Evolutionary conservation across 2,888 invertebrate species (phyloP), one percentile per base, ranked within the genome.

Genomic region (Agrochola circellaris): DNA sequence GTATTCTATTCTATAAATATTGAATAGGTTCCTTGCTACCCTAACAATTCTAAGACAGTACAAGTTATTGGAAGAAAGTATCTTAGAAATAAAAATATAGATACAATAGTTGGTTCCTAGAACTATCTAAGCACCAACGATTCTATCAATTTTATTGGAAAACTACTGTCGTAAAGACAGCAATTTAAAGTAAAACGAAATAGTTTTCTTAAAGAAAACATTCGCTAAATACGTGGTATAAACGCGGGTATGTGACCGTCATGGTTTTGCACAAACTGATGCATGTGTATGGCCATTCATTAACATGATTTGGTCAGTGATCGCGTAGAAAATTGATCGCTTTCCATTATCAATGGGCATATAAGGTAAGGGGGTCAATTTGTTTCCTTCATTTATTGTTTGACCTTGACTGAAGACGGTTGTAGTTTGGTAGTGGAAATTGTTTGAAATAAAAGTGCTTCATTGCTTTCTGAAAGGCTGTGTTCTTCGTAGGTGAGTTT

Each of bases 221-320:
- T 80, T 66, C 54, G 42, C 84, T 83, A 81, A 79, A 81, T 51
- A 69, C 70, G 72, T 86, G 64, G 66, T 70, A 61, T 76, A 56
- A 60, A 69, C 66, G 42, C 74, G 74, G 81, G 81, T 60, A n/a
- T 84, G 75, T 81, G 81, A 62, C 75, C 90, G 94, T 94, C 91
- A 94, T 89, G 94, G 92, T 79, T 79, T 73, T 89, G 91, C 88
- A 86, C 91, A 88, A 90, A 90, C 90, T 89, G 88, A 90, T 88
- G 79, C 82, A 79, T 85, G 73, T 62, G 67, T 90, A 88, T 67
- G 73, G 74, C 80, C 91, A 89, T 88, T 91, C 93, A 96, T 96
- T 96, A 95, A 92, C 94, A 92, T 92, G 94, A 93, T 95, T 95
- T 94, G 95, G 92, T 95, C 83, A 81, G 91, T 94, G 94, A 85